Evolutionary conservation across 2,888 invertebrate genomes (phyloP).

Genomic region (Harpalus rubripes): DNA sequence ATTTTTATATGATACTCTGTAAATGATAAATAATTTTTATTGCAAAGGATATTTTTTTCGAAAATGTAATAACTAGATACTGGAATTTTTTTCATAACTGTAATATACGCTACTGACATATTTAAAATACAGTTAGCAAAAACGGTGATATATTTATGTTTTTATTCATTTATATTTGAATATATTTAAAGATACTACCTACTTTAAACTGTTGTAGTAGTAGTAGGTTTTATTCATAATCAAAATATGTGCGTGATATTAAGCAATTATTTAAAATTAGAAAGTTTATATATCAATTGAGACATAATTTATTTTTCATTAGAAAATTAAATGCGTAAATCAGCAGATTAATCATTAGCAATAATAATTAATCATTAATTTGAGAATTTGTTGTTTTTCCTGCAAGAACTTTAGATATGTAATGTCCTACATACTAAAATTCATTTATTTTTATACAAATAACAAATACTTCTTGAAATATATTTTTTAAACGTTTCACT

Average conservation of each 20-base stretch:
- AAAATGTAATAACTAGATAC: neutral
- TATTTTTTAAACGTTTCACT: no score
- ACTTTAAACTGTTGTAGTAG: neutral
- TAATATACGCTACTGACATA: no score
- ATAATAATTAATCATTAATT: neutral
- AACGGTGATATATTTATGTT: no score
- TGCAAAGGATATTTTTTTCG: neutral
- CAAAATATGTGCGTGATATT: neutral
- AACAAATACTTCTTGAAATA: no score
- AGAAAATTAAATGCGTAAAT: slow-evolving; percentile 17
- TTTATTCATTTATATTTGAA: no score
- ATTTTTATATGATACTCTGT: slow-evolving; percentile 1
- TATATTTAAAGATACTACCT: no score
- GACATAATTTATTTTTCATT: slow-evolving; percentile 9
- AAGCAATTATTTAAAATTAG: slow-evolving; percentile 11
- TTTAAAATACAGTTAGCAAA: no score
- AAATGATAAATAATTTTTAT: slow-evolving; percentile 8
- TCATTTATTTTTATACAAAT: no score
- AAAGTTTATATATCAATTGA: slow-evolving; percentile 16
- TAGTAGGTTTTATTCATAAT: neutral
- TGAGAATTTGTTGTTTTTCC: neutral
- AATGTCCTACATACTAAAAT: neutral
- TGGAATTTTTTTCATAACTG: no score
- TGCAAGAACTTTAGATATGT: neutral
- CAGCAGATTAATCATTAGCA: slow-evolving; percentile 6